A percentile compares a stretch with the other conserved stretches of the same genome.
phyloP scores from a whole-genome alignment of 2,888 invertebrate genomes.

The Uloborus plumipes region DNA sequence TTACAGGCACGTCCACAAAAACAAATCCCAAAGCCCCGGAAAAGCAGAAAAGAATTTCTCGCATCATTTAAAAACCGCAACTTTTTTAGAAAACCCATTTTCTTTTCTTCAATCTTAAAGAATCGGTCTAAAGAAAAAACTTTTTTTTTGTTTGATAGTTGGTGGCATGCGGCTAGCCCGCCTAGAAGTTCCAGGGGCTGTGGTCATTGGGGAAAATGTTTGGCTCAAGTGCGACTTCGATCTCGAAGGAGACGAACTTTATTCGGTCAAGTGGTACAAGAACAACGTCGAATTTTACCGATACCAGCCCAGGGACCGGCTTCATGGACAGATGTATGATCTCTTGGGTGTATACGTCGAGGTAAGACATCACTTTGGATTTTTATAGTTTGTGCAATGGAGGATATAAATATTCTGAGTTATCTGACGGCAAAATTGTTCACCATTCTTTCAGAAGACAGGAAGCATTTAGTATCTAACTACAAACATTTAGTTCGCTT shows the following conservation, averaged over 20 bases:
- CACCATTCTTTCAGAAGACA: too few species aligned
- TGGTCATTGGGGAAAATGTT: constrained; percentile 58
- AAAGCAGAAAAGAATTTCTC: too few species aligned
- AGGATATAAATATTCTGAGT: too few species aligned
- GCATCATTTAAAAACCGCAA: too few species aligned
- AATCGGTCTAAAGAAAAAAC: neutral
- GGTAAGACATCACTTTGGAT: constrained; percentile 75
- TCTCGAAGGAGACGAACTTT: constrained; percentile 65
- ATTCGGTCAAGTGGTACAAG: constrained; percentile 67
- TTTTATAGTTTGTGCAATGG: too few species aligned
- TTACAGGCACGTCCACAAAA: too few species aligned
- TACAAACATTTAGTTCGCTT: too few species aligned
- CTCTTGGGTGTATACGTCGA: constrained; percentile 87
- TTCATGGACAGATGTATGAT: constrained; percentile 83
- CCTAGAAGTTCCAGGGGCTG: constrained; percentile 60
- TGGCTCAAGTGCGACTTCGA: constrained; percentile 66
- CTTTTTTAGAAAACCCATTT: too few species aligned
- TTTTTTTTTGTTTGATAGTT: constrained; percentile 20
- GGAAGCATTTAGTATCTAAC: too few species aligned
- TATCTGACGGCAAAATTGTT: too few species aligned
- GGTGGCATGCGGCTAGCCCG: constrained; percentile 42
- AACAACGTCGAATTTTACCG: constrained; percentile 82
- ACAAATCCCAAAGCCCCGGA: too few species aligned
- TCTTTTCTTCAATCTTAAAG: too few species aligned
- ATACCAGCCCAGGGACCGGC: constrained; percentile 85